Conservation (phyloP, 2,113 vertebrate genomes). For the Benthochromis sp. region DNA sequence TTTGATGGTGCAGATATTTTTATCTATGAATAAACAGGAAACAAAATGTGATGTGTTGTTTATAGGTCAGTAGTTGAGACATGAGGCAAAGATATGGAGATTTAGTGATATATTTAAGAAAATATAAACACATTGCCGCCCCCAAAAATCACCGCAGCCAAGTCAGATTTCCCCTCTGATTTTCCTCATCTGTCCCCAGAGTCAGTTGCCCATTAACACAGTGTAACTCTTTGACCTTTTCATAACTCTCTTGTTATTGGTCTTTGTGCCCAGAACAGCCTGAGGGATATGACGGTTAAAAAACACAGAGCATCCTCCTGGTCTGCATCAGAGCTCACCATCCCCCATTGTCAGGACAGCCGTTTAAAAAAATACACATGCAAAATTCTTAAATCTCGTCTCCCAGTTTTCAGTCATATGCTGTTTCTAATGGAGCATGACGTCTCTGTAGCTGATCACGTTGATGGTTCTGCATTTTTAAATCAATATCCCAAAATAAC, state of each 20-base stretch:
- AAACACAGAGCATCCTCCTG: not conserved
- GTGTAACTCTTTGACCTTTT: conserved; percentile 49
- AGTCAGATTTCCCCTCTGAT: not conserved
- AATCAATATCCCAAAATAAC: not conserved
- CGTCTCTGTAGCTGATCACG: not conserved
- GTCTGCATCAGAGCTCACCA: not conserved
- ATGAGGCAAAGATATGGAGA: not conserved
- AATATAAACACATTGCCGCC: not conserved
- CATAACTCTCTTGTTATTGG: conserved; percentile 18
- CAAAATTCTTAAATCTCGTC: not conserved
- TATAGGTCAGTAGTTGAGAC: not conserved
- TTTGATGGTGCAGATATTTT: not conserved
- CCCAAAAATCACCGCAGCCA: not conserved
- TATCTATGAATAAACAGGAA: not conserved
- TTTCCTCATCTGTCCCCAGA: not conserved
- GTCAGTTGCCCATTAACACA: conserved; percentile 21
- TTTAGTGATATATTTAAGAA: not conserved
- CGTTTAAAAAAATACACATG: not conserved
- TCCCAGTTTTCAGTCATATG: not conserved
- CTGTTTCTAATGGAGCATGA: not conserved
- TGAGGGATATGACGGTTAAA: conserved; percentile 17
- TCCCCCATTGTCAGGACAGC: not conserved
- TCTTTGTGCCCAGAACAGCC: conserved; percentile 14
- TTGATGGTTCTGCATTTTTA: not conserved
- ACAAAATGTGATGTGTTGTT: not conserved